Conservation (phyloP, 2,113 vertebrate genomes). For the Baryphthengus martii region DNA sequence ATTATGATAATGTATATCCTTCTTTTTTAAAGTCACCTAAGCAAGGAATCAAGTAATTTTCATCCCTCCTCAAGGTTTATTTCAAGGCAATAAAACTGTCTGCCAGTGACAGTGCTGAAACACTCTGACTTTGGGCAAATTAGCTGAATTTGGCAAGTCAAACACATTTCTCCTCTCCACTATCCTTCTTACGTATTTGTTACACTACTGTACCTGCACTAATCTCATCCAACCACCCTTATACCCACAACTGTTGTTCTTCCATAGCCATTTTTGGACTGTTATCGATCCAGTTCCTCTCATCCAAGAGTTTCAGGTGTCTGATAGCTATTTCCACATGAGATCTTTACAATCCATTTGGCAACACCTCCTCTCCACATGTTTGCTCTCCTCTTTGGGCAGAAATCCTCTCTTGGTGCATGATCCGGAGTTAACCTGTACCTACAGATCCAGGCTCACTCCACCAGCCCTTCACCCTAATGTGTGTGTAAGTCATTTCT, state of each 20-base stretch:
- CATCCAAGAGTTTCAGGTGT: neutral
- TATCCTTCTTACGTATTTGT: neutral
- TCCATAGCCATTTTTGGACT: neutral
- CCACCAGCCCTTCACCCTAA: neutral
- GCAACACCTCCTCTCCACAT: neutral
- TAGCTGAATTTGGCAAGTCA: neutral
- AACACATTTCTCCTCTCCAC: neutral
- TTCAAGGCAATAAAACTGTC: neutral
- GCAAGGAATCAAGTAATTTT: neutral
- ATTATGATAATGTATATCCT: neutral
- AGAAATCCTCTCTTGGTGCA: neutral
- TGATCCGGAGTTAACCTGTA: neutral
- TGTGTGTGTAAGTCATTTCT: fast-evolving
- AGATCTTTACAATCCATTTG: neutral
- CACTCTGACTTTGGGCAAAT: neutral
- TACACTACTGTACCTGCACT: neutral
- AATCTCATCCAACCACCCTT: neutral
- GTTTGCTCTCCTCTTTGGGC: neutral
- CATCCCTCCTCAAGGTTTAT: neutral
- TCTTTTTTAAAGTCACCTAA: neutral
- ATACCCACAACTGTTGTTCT: neutral
- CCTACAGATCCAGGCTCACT: neutral
- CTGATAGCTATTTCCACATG: neutral
- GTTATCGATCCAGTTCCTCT: neutral
- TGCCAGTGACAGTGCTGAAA: neutral